Percentiles rank a stretch among this genome's conserved stretches.
These are phyloP conservation scores for human (Homo sapiens) DNA, from an alignment of 2,113 vertebrate species.

Conservation along the genomic window GRCh38 chr12:114164001-114164500, in stretches of 20 bases:
- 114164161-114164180: not conserved
- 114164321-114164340: not conserved
- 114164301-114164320: not conserved
- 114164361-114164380: slow-evolving; percentile 12
- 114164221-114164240: too few relatives aligned
- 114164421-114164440: not conserved
- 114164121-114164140: not conserved
- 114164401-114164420: slow-evolving; percentile 1
- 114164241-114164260: too few relatives aligned
- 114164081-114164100: not conserved
- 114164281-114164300: too few relatives aligned
- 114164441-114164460: not conserved
- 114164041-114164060: not conserved
- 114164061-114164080: not conserved
- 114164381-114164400: not conserved
- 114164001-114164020: not conserved
- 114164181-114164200: not conserved
- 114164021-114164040: too few relatives aligned
- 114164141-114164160: not conserved
- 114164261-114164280: too few relatives aligned
- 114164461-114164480: not conserved
- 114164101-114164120: not conserved
- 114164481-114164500: not conserved
- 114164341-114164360: not conserved
- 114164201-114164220: not conserved